Base-by-base conservation (phyloP, 2,113 vertebrate species). In the Ardeotis arabs region DNA sequence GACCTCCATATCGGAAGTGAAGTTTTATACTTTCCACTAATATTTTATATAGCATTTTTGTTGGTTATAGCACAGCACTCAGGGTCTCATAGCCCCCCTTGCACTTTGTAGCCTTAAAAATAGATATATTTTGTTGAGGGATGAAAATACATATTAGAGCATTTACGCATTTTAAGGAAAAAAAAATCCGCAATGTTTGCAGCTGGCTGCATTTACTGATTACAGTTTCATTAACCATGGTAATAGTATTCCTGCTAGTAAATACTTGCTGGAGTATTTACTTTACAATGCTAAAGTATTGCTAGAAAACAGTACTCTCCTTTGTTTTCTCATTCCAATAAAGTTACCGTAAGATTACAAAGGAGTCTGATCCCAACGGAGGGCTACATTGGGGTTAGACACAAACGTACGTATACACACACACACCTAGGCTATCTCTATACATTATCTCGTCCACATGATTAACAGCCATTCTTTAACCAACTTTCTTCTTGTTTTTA, bases 241-340 rank as follows among this genome's bases (percentile, higher is more conserved):
- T 76, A 93, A 95, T 87, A 89, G n/a, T 95, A 91, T 92, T 95
- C 52, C 87, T 90, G 89, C 91, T 94, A 95, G 94, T 95, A 96
- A 95, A 97, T 96, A 84, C 89, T 91, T 95, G 87, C 66, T 89
- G 53, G 20, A 95, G 70, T 96, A 95, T 94, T 97, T 94, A 60
- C 77, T 92, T 95, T 87, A 82, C 77, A 84, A 12, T 87, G 81
- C 29, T 87, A 21, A 97, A 93, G 77, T 69, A 87, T 64, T 89
- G 77, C 69, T 96, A 72, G 81, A 87, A 96, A 89, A 96, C 93
- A 97, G 82, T 93, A 91, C 37, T 91, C 21, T 52, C 21, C 89
- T 93, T 94, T 96, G 92, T 95, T 93, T 89, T 87, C 77, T 95
- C 27, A 41, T 89, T 95, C 50, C 74, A 79, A 18, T 91, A 66